Conservation (phyloP, 1,140 invertebrate genomes). For the Acromyrmex charruanus region DNA sequence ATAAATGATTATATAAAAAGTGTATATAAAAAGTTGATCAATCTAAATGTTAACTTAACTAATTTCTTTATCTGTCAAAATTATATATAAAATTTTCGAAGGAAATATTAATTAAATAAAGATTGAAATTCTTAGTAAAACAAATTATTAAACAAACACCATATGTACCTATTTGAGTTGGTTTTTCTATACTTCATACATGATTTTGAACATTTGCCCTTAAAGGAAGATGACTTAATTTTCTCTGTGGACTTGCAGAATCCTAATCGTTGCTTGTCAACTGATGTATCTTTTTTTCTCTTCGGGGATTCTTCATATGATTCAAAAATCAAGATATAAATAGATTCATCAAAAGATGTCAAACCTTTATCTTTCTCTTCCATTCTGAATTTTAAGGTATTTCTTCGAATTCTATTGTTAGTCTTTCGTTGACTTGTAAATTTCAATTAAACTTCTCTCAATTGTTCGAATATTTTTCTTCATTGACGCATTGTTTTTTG, state of each 20-base stretch:
- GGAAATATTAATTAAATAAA: neutral
- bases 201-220: slow-evolving; percentile 31
- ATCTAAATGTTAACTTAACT: neutral
- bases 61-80: neutral
- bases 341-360: neutral
- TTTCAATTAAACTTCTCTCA: neutral
- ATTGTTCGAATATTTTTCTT: neutral
- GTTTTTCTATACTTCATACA: slow-evolving; percentile 21
- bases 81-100: neutral
- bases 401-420: neutral
- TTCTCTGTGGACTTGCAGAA: neutral
- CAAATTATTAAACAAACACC: neutral
- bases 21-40: neutral
- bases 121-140: neutral
- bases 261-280: neutral
- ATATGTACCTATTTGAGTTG: neutral
- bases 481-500: neutral
- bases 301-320: neutral
- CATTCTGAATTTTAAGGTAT: neutral
- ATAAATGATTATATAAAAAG: neutral
- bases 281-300: neutral
- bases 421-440: neutral
- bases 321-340: neutral
- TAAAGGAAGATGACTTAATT: neutral
- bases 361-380: neutral